Base-by-base conservation (phyloP, 2,888 invertebrate genomes). In the Drosophila pseudotakahashii region DNA sequence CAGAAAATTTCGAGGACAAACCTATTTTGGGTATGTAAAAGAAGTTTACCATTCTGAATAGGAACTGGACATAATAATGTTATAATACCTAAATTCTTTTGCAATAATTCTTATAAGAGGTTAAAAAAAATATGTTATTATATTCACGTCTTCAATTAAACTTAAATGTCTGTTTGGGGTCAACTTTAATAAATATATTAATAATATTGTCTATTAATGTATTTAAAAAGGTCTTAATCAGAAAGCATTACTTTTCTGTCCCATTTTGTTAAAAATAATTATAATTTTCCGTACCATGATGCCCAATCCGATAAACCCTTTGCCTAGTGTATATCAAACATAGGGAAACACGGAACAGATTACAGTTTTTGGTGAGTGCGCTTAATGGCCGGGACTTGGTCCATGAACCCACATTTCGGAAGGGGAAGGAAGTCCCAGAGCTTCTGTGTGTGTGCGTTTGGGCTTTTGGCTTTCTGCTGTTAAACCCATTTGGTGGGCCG, bases 381-480 rank as follows among this genome's bases (percentile, higher is more conserved):
- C 78, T 77, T 81, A 83, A 83, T 85, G 80, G 76, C 59, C 50
- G 78, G n/a, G 14, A 42, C 37, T 59, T 36, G 51, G 57, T 37
- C 16, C 36, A 10, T 26, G 52, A 10, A 51, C n/a, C 36, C 57
- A 58, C 39, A 14, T 54, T 54, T 54, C 1, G 54, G 11, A 1
- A 9, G 16, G 39, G 39, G 6, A 19, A 19, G 42, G 42, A 42
- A 42, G 19, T 42, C 3, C 42, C 11, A 11, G 11, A 30, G 39
- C 16, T 52, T 34, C 5, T 48, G 45, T 78, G 61, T 78, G 61
- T 78, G 78, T 75, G 64, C 68, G 52, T 66, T 76, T 84, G 70
- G 76, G 57, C 78, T 78, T 76, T 83, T 84, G 85, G 85, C 82
- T 82, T 87, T 82, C 66, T 79, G 79, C 60, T 70, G 79, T 78